Evolutionary conservation across 2,888 invertebrate genomes (phyloP).

Genomic region (Meteorus cinctellus): DNA sequence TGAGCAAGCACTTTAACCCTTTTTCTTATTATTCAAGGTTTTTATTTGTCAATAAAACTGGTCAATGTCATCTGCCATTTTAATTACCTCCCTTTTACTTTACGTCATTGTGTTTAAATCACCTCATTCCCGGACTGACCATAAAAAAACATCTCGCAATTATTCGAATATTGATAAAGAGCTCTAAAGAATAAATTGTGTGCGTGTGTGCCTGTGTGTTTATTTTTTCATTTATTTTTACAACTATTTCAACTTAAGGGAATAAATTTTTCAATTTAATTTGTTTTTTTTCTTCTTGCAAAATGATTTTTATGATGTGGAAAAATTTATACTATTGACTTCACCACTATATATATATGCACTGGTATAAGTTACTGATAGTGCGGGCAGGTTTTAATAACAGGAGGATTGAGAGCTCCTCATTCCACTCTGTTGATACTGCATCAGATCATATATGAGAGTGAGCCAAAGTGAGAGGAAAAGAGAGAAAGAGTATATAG

Average conservation of each 20-base stretch:
- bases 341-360: constrained; percentile 56
- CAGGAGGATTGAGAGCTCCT: constrained; percentile 70
- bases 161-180: constrained; percentile 16
- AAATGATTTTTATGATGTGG: constrained; percentile 18
- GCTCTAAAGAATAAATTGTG: constrained; percentile 3
- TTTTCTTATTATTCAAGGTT: constrained; percentile 16
- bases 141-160: constrained; percentile 16
- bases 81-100: neutral
- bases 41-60: neutral
- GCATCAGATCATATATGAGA: constrained; percentile 23
- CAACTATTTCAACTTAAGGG: constrained; percentile 2
- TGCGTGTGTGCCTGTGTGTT: neutral
- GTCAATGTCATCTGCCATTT: neutral
- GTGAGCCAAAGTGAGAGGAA: constrained; percentile 25
- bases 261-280: neutral
- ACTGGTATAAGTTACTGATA: constrained; percentile 66
- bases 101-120: neutral
- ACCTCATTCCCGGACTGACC: neutral
- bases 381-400: constrained; percentile 72
- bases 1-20: constrained; percentile 46
- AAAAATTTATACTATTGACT: constrained; percentile 60
- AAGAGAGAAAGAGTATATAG: constrained; percentile 47
- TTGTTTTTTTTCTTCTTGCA: neutral
- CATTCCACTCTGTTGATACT: constrained; percentile 47
- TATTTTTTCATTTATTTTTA: neutral